Evolutionary conservation across 1,140 invertebrate species (phyloP).

Genomic region (Drosophila miranda): DNA sequence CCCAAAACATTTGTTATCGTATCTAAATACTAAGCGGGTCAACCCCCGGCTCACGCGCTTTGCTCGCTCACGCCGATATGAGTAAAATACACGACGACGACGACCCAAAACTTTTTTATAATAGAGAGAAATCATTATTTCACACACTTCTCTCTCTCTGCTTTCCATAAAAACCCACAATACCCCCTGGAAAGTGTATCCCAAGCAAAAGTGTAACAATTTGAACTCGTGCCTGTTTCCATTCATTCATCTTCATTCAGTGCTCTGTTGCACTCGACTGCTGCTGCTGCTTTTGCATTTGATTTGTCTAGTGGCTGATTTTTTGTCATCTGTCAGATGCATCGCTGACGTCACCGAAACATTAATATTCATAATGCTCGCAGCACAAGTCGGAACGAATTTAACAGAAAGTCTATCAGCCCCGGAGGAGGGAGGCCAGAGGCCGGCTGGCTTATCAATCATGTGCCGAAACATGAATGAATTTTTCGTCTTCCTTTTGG

Average conservation of each 20-base stretch:
- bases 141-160: background rate
- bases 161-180: too few species aligned
- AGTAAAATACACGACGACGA: too few species aligned
- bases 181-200: too few species aligned
- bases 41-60: too few species aligned
- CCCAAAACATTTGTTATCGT: too few species aligned
- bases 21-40: too few species aligned
- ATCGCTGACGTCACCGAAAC: slow-evolving; percentile 42
- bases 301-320: slow-evolving; percentile 54
- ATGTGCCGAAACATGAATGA: slow-evolving; percentile 34
- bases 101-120: too few species aligned
- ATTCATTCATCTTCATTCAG: slow-evolving; percentile 69
- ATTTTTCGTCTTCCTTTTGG: slow-evolving; percentile 15
- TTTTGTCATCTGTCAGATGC: slow-evolving; percentile 74
- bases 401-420: slow-evolving; percentile 20
- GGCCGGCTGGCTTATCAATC: slow-evolving; percentile 46
- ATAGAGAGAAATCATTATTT: too few species aligned
- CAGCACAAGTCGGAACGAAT: slow-evolving; percentile 23
- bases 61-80: too few species aligned
- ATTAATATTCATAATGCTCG: slow-evolving; percentile 39
- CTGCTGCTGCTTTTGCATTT: slow-evolving; percentile 56
- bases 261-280: slow-evolving; percentile 4
- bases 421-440: background rate
- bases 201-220: background rate
- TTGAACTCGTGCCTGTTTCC: slow-evolving; percentile 1